Percentiles rank a stretch among this genome's conserved stretches.
Conservation (phyloP, 2,888 invertebrate genomes). For the Prosopocoilus inquinatus region DNA sequence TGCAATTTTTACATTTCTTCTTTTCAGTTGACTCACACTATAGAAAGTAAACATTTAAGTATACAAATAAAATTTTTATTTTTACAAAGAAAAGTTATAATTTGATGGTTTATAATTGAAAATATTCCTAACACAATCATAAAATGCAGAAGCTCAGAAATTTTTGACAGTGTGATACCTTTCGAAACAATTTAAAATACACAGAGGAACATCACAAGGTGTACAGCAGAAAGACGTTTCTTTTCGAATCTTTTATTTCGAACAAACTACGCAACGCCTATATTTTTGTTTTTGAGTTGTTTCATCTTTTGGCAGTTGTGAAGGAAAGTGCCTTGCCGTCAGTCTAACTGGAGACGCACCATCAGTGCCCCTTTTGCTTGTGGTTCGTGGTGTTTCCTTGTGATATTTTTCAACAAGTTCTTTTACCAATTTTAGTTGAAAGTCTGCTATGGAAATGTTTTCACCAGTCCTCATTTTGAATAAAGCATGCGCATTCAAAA, state of each 20-base stretch:
- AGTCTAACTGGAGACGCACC: background rate
- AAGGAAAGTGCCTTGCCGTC: background rate
- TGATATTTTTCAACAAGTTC: conserved; percentile 6
- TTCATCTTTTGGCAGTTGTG: background rate
- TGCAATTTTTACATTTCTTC: no score
- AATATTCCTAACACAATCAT: no score
- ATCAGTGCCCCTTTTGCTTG: background rate
- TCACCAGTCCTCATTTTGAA: conserved; percentile 12
- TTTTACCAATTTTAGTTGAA: conserved; percentile 3
- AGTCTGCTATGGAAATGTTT: conserved; percentile 11
- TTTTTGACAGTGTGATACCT: no score
- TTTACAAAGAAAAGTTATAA: no score
- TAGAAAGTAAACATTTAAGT: no score
- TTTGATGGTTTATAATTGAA: no score
- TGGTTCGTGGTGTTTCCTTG: background rate
- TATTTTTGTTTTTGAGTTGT: background rate
- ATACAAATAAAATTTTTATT: no score
- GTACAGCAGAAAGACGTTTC: background rate
- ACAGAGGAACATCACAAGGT: background rate
- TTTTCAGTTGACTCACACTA: no score
- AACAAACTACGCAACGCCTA: background rate
- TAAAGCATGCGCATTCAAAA: conserved; percentile 17
- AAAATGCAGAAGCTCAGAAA: no score
- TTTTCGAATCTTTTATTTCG: background rate
- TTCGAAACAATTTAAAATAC: no score